Percentiles rank a stretch among this genome's conserved stretches.
phyloP scores from a whole-genome alignment of 2,113 vertebrate genomes.

The Tupaia chinensis region DNA sequence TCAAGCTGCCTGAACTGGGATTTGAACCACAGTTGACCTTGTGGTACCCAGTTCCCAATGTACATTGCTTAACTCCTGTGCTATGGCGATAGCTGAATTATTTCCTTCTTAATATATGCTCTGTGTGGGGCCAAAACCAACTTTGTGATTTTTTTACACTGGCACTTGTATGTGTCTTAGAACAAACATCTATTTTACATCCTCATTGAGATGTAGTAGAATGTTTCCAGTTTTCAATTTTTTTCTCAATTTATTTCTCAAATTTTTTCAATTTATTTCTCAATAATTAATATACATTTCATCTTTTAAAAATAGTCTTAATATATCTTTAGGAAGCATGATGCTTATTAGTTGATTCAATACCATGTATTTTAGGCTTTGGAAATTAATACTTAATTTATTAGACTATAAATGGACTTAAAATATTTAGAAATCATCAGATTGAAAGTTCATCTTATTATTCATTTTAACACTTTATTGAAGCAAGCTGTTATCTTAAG shows the following conservation, averaged over 20 bases:
- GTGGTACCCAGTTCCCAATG: too few relatives aligned
- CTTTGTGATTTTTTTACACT: not conserved
- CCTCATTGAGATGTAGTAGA: not conserved
- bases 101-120: too few relatives aligned
- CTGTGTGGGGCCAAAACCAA: too few relatives aligned
- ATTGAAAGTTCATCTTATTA: not conserved
- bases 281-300: not conserved
- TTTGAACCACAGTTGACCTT: too few relatives aligned
- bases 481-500: not conserved
- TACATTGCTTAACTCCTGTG: too few relatives aligned
- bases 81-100: too few relatives aligned
- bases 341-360: not conserved
- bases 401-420: not conserved
- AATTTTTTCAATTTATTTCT: too few relatives aligned
- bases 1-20: too few relatives aligned
- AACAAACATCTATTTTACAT: not conserved
- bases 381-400: not conserved
- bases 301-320: not conserved
- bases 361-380: not conserved
- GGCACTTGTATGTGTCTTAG: rapidly evolving
- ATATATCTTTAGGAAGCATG: not conserved
- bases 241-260: too few relatives aligned
- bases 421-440: not conserved
- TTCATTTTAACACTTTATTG: not conserved
- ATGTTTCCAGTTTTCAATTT: not conserved